These are phyloP conservation scores for Phenganax marumi DNA, from an alignment of 92 coral and sea anemone species.

Conservation along the genomic window DNA sequence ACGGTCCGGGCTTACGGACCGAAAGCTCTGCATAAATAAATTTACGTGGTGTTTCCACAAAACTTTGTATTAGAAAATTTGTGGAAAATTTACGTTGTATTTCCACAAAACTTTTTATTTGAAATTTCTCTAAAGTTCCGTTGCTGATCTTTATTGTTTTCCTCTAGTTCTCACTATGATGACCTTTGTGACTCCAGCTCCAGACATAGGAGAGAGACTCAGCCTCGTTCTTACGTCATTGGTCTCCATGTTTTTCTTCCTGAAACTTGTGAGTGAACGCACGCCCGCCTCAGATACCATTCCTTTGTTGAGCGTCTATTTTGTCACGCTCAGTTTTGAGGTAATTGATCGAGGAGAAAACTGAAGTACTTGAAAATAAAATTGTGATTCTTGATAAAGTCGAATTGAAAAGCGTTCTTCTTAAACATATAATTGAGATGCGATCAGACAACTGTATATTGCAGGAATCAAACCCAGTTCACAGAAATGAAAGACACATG, in stretches of 20 bases:
- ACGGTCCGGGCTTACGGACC: too few relatives aligned
- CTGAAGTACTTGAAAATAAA: too few relatives aligned
- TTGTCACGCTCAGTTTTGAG: conserved; percentile 29
- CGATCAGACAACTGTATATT: not conserved
- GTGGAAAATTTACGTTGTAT: too few relatives aligned
- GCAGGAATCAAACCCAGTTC: not conserved
- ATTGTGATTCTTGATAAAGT: too few relatives aligned
- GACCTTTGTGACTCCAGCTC: conserved; percentile 23
- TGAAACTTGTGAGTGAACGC: conserved; percentile 36
- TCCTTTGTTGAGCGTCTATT: conserved; percentile 32
- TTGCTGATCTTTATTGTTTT: not conserved
- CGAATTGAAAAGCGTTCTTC: not conserved
- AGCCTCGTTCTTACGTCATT: conserved; percentile 25
- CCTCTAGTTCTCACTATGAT: conserved; percentile 34
- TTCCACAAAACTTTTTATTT: too few relatives aligned
- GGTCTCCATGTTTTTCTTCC: conserved; percentile 39
- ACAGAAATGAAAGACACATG: not conserved
- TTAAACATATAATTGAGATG: not conserved
- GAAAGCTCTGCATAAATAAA: too few relatives aligned
- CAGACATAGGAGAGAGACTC: conserved; percentile 36
- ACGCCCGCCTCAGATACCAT: conserved; percentile 31
- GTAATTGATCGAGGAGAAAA: not conserved
- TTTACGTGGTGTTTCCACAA: too few relatives aligned
- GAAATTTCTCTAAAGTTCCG: too few relatives aligned
- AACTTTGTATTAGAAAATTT: too few relatives aligned